phyloP scores from a whole-genome alignment of 2,113 vertebrate genomes.

The Morphnarchus princeps region DNA sequence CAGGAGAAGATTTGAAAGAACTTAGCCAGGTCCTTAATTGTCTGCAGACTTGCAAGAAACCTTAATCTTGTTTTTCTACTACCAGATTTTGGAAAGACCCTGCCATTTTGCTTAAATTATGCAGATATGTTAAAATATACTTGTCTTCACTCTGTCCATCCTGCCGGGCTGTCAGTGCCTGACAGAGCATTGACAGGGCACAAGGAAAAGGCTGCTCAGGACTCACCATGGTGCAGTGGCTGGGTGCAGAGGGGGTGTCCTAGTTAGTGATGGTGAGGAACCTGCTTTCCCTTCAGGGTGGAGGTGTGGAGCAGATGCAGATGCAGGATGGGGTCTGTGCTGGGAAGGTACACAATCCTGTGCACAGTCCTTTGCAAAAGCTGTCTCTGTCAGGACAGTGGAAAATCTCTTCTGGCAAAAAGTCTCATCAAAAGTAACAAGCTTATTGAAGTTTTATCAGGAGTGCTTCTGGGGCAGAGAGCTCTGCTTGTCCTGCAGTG shows the following conservation, averaged over 20 bases:
- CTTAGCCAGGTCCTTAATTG: neutral
- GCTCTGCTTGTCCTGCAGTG: neutral
- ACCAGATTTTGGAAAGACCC: neutral
- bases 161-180: neutral
- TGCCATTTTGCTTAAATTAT: neutral
- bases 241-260: neutral
- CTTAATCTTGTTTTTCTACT: neutral
- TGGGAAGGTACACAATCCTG: neutral
- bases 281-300: too few species aligned
- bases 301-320: neutral
- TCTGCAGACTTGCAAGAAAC: neutral
- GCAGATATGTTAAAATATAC: neutral
- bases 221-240: rapidly evolving
- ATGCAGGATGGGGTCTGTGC: neutral
- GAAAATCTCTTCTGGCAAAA: neutral
- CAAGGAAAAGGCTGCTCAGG: neutral
- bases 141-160: neutral
- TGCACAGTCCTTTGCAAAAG: neutral
- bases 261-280: neutral
- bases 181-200: neutral
- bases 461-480: neutral
- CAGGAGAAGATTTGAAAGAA: neutral
- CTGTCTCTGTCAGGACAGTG: neutral
- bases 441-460: neutral
- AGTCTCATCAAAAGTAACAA: neutral